Evolutionary conservation across 2,113 vertebrate genomes (phyloP), one percentile per base, ranked within the genome.

Genomic region (Abramis brama): DNA sequence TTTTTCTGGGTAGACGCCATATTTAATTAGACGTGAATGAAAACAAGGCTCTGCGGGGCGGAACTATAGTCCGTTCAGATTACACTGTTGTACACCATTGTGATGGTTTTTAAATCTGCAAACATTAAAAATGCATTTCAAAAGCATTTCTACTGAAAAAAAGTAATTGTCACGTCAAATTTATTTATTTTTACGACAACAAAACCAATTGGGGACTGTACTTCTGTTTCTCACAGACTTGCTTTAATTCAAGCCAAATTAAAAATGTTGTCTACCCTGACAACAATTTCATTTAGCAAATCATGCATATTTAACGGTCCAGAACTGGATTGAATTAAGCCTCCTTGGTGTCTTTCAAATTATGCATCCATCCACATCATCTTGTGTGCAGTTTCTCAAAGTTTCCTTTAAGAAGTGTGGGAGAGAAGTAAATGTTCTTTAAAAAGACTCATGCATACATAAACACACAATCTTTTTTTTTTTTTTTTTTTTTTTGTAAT

Each of bases 401-500:
- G 55, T 64, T 79, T 68, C 19, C 17, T 33, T 5, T 39, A 87
- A 66, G 27, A 64, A 25, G 25, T 19, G 33, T 23, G 4, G 4
- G 36, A 60, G 27, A 60, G 47, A 17, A 82, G 23, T 68, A 19
- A 81, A 86, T 79, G 68, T 77, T 80, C 79, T 78, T 62, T 73
- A 47, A 86, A 75, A 79, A 30, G 45, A 78, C 64, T 9, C 43
- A 55, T 66, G 52, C 71, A 52, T 55, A 81, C 60, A 86, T 85
- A 66, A 90, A 87, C 78, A 11, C 43, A 25, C 59, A 59, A 74
- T 27, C 25, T 88, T 84, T 81, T 33, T 27, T 27, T 27, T 27
- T 27, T 27, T 27, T 27, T 27, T 27, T 27, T 27, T 86, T 55
- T 79, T 33, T 86, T 55, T 79, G 36, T 88, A 88, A 89, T 89